Base-by-base conservation (phyloP, 2,797 vertebrate species). In the Notolepis coatsorum region DNA sequence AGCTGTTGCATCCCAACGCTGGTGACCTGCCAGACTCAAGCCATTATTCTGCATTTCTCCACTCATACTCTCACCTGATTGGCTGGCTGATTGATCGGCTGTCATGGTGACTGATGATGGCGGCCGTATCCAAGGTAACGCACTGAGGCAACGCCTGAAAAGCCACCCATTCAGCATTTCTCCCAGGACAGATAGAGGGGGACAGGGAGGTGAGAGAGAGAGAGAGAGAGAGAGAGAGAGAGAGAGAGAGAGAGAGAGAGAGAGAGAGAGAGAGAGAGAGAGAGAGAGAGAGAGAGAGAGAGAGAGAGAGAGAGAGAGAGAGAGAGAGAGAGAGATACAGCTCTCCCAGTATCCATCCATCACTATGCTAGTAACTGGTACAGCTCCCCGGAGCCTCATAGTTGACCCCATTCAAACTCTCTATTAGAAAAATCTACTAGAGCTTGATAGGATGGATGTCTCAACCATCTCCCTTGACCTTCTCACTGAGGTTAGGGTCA, bases 81-180 rank as follows among this genome's bases (percentile, higher is more conserved):
- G 83, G 59, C 43, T 52, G 46, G 49, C 17, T 76, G 65, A 80
- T 73, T 84, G 74, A 80, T 70, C 61, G 73, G 55, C 70, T 80
- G 73, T 79, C 79, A 67, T 28, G 27, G 12, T 83, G 72, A 80
- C 33, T 49, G 79, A 82, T 84, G 35, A n/a, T 37, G 45, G 43
- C 45, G 25, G 53, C 12, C 69, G 55, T 41, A 30, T 53, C 64
- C 61, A 71, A 72, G 73, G 75, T 63, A 81, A 70, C 3, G 41
- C 68, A 63, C 47, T 28, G 61, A 58, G 31, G 71, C 58, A 7
- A 62, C 58, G 30, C 49, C 47, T 3, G 6, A 65, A 75, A n/a
- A 73, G 59, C 45, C 45, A 64, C 43, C 65, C 51, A 62, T 65
- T 82, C 81, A 86, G 77, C 75, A 73, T 62, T 77, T 75, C 42